Evolutionary conservation across 2,888 invertebrate species (phyloP).

Genomic region (Cerastis leucographa): DNA sequence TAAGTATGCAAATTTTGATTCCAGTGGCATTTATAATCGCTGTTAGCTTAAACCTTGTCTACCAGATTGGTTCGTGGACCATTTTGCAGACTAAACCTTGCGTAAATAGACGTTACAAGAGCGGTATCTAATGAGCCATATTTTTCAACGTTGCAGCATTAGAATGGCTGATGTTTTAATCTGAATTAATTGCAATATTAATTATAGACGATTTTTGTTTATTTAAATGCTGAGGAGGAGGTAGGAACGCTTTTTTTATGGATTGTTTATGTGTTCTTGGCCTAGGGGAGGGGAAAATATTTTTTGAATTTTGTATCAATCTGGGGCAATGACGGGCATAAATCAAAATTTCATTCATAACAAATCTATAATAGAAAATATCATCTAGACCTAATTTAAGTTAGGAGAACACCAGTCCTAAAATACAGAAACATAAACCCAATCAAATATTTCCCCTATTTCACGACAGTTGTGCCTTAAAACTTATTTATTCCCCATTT

Average conservation of each 20-base stretch:
- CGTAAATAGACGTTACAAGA: constrained; percentile 59
- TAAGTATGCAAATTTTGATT: neutral
- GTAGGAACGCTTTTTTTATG: neutral
- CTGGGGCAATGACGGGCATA: too few relatives aligned
- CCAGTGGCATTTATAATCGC: constrained; percentile 34
- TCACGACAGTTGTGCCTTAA: constrained; percentile 36
- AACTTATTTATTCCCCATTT: constrained; percentile 54
- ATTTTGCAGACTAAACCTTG: constrained; percentile 59
- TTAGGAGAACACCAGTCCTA: neutral
- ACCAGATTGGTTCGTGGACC: constrained; percentile 63
- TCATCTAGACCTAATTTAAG: neutral
- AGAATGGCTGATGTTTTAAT: constrained; percentile 43
- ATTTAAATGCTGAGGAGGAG: constrained; percentile 1
- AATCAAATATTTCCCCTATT: constrained; percentile 47
- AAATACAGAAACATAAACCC: constrained; percentile 21
- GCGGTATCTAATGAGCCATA: constrained; percentile 57
- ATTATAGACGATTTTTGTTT: constrained; percentile 8
- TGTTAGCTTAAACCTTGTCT: constrained; percentile 46
- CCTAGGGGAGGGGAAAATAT: neutral
- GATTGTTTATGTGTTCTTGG: neutral
- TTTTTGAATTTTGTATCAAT: neutral
- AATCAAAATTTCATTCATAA: neutral
- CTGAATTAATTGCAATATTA: constrained; percentile 35
- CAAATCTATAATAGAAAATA: neutral
- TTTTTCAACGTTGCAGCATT: constrained; percentile 44